Conservation (phyloP, 2,888 invertebrate genomes). For the Pterostichus madidus region DNA sequence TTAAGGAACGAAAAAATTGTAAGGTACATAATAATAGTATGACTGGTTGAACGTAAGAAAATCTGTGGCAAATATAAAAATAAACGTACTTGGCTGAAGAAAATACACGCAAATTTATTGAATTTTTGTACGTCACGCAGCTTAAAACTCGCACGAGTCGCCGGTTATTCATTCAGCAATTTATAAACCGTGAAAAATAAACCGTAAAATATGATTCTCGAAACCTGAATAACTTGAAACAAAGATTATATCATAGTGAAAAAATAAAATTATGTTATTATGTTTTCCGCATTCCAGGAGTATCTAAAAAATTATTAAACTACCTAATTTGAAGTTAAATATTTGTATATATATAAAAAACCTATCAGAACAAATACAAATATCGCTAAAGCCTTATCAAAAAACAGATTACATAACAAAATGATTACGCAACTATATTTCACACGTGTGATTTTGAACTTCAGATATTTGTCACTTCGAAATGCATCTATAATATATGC, state of each 20-base stretch:
- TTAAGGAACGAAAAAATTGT: constrained; percentile 22
- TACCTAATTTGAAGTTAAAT: constrained; percentile 24
- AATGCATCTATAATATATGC: constrained; percentile 40
- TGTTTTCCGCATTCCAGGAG: constrained; percentile 34
- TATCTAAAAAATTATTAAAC: not conserved
- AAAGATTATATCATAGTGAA: not conserved
- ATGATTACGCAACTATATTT: not conserved
- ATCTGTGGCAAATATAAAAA: constrained; percentile 30
- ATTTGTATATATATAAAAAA: constrained; percentile 17
- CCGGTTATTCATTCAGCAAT: constrained; percentile 38
- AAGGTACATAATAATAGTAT: constrained; percentile 43
- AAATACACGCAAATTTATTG: constrained; percentile 45
- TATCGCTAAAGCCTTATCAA: constrained; percentile 32
- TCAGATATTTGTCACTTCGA: constrained; percentile 17
- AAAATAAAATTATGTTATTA: not conserved
- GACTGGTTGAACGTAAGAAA: constrained; percentile 17
- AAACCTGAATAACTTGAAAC: constrained; percentile 24
- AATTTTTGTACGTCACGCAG: constrained; percentile 30
- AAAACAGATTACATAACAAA: constrained; percentile 32
- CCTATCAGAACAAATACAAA: constrained; percentile 16
- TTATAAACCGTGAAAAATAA: constrained; percentile 12
- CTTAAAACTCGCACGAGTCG: not conserved
- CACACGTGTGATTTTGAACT: constrained; percentile 47
- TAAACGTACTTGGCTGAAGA: constrained; percentile 41
- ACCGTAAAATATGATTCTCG: not conserved